These are phyloP conservation scores for Paralichthys olivaceus DNA, from an alignment of 2,113 vertebrate genomes.

Conservation along the genomic window DNA sequence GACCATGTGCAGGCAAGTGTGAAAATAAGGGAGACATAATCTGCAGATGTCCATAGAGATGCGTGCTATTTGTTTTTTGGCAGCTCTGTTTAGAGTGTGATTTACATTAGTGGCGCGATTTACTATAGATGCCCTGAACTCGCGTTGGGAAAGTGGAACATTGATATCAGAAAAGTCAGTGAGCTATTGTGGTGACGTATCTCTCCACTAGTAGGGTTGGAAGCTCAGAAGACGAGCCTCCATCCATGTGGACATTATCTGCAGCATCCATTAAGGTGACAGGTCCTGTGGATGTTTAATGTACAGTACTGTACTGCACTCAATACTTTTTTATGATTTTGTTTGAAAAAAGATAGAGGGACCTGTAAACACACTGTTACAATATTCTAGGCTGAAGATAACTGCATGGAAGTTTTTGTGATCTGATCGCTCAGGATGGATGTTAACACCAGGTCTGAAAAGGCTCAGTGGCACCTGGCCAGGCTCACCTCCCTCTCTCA, in stretches of 20 bases:
- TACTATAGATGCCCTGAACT: not conserved
- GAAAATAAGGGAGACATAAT: not conserved
- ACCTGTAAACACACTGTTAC: no score
- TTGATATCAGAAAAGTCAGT: not conserved
- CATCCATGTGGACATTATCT: constrained; percentile 16
- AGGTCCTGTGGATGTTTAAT: not conserved
- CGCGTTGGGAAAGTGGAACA: no score
- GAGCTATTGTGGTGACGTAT: not conserved
- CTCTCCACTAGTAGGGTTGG: constrained; percentile 5
- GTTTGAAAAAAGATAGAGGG: no score
- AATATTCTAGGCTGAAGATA: no score
- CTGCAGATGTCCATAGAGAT: not conserved
- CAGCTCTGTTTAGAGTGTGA: not conserved
- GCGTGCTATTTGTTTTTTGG: not conserved
- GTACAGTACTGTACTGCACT: not conserved
- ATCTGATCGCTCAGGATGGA: no score
- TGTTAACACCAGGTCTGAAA: no score
- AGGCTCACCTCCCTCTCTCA: no score
- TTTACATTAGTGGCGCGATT: not conserved
- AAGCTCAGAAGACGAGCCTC: constrained; percentile 21
- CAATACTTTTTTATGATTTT: no score
- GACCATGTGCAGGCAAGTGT: constrained; percentile 1
- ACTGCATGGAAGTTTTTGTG: no score
- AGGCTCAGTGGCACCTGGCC: no score
- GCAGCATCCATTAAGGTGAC: no score